Evolutionary conservation across 1,140 invertebrate genomes (phyloP).

Genomic region (Bombus sylvicola): DNA sequence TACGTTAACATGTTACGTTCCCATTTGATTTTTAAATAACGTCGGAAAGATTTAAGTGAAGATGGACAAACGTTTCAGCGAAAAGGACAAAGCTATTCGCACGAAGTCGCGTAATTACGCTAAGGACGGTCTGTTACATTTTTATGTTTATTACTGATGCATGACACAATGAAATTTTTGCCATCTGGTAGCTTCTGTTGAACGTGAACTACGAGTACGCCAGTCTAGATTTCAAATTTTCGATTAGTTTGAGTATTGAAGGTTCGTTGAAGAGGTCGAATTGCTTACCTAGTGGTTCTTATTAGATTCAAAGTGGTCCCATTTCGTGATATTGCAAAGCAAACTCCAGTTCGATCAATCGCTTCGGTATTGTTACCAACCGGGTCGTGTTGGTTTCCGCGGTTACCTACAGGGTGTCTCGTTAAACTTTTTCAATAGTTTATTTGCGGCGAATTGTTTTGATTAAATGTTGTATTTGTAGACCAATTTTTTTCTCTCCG

Average conservation of each 20-base stretch:
- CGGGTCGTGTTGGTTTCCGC: background rate
- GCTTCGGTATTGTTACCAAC: background rate
- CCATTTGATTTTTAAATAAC: background rate
- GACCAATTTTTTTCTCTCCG: background rate
- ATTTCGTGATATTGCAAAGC: constrained; percentile 3
- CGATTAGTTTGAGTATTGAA: background rate
- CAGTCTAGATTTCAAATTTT: background rate
- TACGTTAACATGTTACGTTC: too few species aligned
- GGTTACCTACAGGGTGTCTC: background rate
- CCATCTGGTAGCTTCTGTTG: background rate
- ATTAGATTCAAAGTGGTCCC: background rate
- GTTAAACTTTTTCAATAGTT: background rate
- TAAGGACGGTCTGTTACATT: background rate
- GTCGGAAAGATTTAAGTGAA: too few species aligned
- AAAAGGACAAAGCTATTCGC: too few species aligned
- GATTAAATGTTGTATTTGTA: background rate
- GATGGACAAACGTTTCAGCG: too few species aligned
- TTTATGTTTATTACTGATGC: background rate
- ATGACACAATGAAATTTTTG: background rate
- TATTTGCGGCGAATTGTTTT: too few species aligned
- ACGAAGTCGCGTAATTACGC: background rate
- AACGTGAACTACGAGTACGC: background rate
- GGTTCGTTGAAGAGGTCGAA: background rate
- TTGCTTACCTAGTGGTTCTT: background rate
- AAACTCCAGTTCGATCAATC: background rate